Evolutionary conservation across 2,113 vertebrate species (phyloP), one percentile per base, ranked within the genome.

Genomic region (Erythrocercus mccallii): DNA sequence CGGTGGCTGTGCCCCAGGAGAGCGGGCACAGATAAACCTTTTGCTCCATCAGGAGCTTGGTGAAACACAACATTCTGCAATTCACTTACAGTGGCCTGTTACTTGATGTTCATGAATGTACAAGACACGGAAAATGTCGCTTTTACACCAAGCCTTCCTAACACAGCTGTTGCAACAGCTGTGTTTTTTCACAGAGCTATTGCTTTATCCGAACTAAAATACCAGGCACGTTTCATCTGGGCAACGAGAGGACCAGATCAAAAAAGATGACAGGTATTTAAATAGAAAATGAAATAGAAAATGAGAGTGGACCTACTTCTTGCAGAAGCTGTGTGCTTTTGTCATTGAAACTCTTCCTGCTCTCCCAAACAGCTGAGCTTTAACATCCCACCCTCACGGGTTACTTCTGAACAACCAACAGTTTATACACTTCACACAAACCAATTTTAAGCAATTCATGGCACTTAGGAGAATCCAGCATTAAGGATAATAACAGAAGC

Each of bases 251-350:
- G n/a, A 62, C 54, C n/a, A 90, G 45, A 92, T 48, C 22, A 58
- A 72, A 86, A 74, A 77, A 74, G 33, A 80, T 51, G 68, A 60
- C 61, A 89, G 48, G 53, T 92, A 90, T 76, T 69, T 77, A 87
- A 95, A 82, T 4, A 72, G 51, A 86, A 92, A 95, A 81, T n/a
- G n/a, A n/a, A n/a, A n/a, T n/a, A n/a, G n/a, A n/a, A 95, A 93
- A 92, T 47, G 21, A 73, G 42, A 85, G 16, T 9, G 48, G 54
- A 44, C 45, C 33, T 35, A 74, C 10, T 84, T 74, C 35, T 47
- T 51, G 21, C 11, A 88, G 22, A 86, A 80, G 60, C 51, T 72
- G 62, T 5, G 7, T 40, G 48, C 28, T 81, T 86, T 73, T 15
- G 40, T 62, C 86, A 68, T 11, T 20, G 1, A 71, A 95, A 66